Conservation (phyloP, 2,797 vertebrate genomes). For the Leptatherina wallacei region DNA sequence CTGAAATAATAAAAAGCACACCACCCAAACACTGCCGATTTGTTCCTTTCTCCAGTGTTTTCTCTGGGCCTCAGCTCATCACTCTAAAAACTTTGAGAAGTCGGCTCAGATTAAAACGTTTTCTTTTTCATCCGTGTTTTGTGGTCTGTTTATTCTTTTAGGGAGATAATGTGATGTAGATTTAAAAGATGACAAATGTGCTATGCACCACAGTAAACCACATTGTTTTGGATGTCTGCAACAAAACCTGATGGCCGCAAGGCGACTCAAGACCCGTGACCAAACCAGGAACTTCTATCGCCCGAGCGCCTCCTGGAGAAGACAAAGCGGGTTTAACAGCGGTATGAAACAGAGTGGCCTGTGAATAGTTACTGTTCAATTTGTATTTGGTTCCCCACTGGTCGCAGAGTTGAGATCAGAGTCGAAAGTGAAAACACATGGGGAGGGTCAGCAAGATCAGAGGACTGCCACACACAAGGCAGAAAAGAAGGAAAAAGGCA, state of each 20-base stretch:
- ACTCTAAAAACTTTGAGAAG: constrained; percentile 16
- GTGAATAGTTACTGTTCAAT: constrained; percentile 99
- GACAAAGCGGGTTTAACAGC: constrained; percentile 93
- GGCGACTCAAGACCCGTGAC: constrained; percentile 28
- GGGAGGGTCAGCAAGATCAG: constrained; percentile 97
- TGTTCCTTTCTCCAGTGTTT: constrained; percentile 63
- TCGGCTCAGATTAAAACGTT: constrained; percentile 20
- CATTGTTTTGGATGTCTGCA: constrained; percentile 37
- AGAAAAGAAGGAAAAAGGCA: constrained; percentile 88
- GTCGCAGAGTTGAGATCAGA: constrained; percentile 99
- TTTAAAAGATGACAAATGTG: constrained; percentile 51
- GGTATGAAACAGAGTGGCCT: constrained; percentile 91
- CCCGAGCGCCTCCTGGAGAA: constrained; percentile 80
- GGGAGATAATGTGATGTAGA: constrained; percentile 35
- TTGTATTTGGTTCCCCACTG: constrained; percentile 99
- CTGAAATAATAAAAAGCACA: constrained; percentile 80
- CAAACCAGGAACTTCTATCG: constrained; percentile 87
- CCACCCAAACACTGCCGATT: constrained; percentile 71
- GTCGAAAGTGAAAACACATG: constrained; percentile 99
- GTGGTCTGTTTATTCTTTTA: constrained; percentile 46
- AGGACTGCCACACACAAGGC: constrained; percentile 97
- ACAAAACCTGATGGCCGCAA: constrained; percentile 36
- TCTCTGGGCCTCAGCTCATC: constrained; percentile 52
- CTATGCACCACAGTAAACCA: constrained; percentile 36
- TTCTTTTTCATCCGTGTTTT: constrained; percentile 41